phyloP scores from a whole-genome alignment of 2,888 invertebrate genomes.

The Podotricha telesiphe region DNA sequence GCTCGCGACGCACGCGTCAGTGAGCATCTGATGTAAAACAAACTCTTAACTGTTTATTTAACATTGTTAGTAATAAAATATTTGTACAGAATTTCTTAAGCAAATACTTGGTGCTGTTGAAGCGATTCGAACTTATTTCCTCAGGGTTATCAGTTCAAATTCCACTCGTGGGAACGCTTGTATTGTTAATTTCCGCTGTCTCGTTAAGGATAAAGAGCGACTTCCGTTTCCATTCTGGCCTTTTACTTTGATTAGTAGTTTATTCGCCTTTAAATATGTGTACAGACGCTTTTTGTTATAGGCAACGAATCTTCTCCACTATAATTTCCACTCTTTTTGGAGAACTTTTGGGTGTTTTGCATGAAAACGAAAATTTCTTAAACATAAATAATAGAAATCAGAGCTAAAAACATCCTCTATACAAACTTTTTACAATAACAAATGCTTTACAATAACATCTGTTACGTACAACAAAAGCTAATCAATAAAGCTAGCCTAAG shows the following conservation, averaged over 20 bases:
- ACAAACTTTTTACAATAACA: too few relatives aligned
- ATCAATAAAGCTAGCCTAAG: background rate
- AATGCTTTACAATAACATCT: too few relatives aligned
- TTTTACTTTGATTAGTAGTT: background rate
- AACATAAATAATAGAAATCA: too few relatives aligned
- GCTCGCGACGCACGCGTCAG: conserved; percentile 18
- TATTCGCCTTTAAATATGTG: background rate
- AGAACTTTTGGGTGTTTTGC: too few relatives aligned
- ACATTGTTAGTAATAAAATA: background rate
- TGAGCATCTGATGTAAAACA: conserved; percentile 24
- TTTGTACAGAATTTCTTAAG: background rate
- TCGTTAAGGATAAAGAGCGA: background rate
- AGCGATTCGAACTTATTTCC: background rate
- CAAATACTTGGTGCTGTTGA: background rate
- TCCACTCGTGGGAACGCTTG: background rate
- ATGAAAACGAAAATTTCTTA: too few relatives aligned
- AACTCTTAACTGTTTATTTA: conserved; percentile 20
- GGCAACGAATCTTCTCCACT: too few relatives aligned
- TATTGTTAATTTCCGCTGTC: conserved; percentile 1
- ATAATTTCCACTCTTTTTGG: too few relatives aligned
- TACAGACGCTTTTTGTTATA: too few relatives aligned
- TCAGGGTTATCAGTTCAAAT: background rate
- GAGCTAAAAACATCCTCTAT: too few relatives aligned
- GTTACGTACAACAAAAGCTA: background rate
- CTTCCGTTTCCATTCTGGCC: background rate